Percentiles rank a stretch among this genome's conserved stretches.
Evolutionary conservation across 1,140 invertebrate species (phyloP).

Genomic region (Lethrus apterus): DNA sequence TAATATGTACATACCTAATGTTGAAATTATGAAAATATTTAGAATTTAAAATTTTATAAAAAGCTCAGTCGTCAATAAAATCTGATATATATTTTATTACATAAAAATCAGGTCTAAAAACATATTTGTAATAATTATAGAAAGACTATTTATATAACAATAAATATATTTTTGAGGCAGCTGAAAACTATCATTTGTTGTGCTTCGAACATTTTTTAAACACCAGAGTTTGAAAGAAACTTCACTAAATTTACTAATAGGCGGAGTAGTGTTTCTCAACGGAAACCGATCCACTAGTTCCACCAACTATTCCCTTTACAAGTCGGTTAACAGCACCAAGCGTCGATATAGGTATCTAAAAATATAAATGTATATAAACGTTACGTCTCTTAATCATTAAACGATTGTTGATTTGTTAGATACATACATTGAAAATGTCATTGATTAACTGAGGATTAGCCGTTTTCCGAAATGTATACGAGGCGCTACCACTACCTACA

Average conservation of each 20-base stretch:
- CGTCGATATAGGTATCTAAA: conserved; percentile 9
- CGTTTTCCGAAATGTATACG: neutral
- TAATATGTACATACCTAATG: too few relatives aligned
- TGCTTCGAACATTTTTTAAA: neutral
- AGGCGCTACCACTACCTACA: conserved; percentile 2
- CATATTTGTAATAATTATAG: too few relatives aligned
- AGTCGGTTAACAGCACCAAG: conserved; percentile 7
- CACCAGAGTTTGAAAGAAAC: too few relatives aligned
- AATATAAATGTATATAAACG: neutral
- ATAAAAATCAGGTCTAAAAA: neutral
- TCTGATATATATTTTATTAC: too few relatives aligned
- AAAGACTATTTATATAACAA: too few relatives aligned
- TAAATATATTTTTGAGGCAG: too few relatives aligned
- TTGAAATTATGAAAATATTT: too few relatives aligned
- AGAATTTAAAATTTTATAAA: too few relatives aligned
- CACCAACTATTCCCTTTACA: conserved; percentile 2
- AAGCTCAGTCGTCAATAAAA: too few relatives aligned
- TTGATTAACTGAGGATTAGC: conserved; percentile 2
- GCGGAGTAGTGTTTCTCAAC: conserved; percentile 4
- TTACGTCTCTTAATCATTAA: neutral
- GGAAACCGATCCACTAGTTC: conserved; percentile 3
- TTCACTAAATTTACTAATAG: too few relatives aligned
- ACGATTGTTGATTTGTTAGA: too few relatives aligned
- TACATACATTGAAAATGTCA: conserved; percentile 13
- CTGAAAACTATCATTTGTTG: too few relatives aligned